phyloP scores from a whole-genome alignment of 1,140 invertebrate species.

The Eciton burchellii region DNA sequence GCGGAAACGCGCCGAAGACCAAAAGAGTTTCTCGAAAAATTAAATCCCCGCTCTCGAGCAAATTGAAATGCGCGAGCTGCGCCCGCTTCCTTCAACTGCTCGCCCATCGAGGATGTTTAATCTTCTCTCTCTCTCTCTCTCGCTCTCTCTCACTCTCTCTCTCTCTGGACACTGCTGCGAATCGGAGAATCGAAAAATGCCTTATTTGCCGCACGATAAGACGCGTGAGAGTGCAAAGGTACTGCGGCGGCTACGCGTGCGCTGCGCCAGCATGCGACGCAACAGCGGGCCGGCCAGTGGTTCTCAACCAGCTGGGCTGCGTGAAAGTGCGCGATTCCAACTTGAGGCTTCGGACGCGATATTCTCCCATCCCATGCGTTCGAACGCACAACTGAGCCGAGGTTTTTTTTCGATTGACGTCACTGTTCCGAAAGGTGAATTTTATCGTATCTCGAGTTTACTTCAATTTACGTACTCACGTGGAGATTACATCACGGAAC shows the following conservation, averaged over 20 bases:
- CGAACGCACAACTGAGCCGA: not conserved
- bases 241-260: conserved; percentile 12
- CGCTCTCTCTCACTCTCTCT: no score
- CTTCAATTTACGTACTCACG: not conserved
- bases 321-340: conserved; percentile 61
- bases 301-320: conserved; percentile 56
- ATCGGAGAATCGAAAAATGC: no score
- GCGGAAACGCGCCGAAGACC: no score
- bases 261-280: conserved; percentile 56
- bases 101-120: no score
- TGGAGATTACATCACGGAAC: not conserved
- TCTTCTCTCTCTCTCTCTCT: no score
- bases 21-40: no score
- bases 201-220: not conserved
- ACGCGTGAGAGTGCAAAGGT: not conserved
- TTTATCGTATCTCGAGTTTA: not conserved
- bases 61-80: no score
- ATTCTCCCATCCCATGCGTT: not conserved
- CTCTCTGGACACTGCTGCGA: no score
- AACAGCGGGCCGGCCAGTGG: conserved; percentile 56
- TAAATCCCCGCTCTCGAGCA: no score
- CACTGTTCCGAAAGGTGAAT: not conserved
- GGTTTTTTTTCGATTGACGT: not conserved
- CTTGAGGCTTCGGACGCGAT: not conserved
- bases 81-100: no score